Evolutionary conservation across 1,140 invertebrate genomes (phyloP).

Genomic region (Trachelipus rathkii): DNA sequence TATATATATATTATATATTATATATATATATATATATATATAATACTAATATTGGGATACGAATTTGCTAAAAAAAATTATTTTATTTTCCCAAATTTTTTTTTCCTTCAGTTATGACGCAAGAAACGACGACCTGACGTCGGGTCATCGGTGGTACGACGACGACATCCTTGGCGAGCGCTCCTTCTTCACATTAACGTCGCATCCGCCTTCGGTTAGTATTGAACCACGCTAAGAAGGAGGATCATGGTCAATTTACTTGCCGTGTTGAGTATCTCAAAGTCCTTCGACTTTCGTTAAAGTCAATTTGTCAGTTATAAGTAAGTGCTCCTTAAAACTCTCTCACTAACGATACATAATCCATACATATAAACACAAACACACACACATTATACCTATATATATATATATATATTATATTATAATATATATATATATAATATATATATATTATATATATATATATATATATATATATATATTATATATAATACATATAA

Average conservation of each 20-base stretch:
- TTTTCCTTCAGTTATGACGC: constrained; percentile 31
- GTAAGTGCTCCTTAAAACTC: constrained; percentile 23
- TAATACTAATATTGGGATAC: too few relatives aligned
- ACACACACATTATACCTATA: too few relatives aligned
- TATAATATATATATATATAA: too few relatives aligned
- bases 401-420: too few relatives aligned
- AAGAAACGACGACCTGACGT: constrained; percentile 28
- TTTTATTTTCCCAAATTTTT: too few relatives aligned
- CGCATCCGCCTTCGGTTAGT: constrained; percentile 29
- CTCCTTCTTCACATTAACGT: constrained; percentile 31
- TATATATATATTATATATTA: too few relatives aligned
- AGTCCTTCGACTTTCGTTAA: constrained; percentile 29
- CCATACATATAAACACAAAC: too few relatives aligned
- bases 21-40: too few relatives aligned
- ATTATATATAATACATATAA: constrained; percentile 12
- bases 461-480: neutral
- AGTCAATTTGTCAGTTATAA: constrained; percentile 35
- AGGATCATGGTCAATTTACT: constrained; percentile 36
- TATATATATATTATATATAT: too few relatives aligned
- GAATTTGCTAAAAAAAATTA: too few relatives aligned
- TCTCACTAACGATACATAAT: too few relatives aligned
- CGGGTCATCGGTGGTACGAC: constrained; percentile 32
- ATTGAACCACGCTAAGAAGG: constrained; percentile 24
- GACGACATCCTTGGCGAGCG: constrained; percentile 28
- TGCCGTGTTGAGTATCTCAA: constrained; percentile 35